Percentiles rank a stretch among this genome's conserved stretches.
phyloP scores from a whole-genome alignment of 2,888 invertebrate species.

The Eupsilia transversa region DNA sequence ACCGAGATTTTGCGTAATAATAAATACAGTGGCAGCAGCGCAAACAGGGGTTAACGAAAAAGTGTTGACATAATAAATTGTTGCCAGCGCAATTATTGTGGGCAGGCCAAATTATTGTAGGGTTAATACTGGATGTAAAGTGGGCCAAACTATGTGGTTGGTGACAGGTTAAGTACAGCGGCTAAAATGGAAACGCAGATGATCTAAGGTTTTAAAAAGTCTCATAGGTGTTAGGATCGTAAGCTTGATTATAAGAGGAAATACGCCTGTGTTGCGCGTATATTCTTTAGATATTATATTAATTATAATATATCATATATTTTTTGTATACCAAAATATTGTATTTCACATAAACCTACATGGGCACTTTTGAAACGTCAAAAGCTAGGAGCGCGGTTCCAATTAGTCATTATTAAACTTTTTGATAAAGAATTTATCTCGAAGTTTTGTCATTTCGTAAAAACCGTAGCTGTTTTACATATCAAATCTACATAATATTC shows the following conservation, averaged over 20 bases:
- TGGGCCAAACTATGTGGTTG: slow-evolving; percentile 23
- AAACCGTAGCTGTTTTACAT: too few relatives aligned
- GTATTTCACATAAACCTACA: too few relatives aligned
- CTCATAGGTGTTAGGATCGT: background rate
- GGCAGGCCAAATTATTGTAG: slow-evolving; percentile 57
- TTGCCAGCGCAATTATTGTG: slow-evolving; percentile 65
- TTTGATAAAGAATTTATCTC: too few relatives aligned
- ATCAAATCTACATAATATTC: too few relatives aligned
- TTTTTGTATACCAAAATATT: too few relatives aligned
- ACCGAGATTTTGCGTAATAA: slow-evolving; percentile 56
- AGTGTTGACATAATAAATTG: slow-evolving; percentile 64
- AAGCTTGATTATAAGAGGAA: background rate
- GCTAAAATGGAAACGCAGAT: slow-evolving; percentile 24
- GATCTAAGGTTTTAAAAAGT: slow-evolving; percentile 26
- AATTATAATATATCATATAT: too few relatives aligned
- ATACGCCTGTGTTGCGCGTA: background rate
- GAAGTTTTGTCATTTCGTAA: too few relatives aligned
- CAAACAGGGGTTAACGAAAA: slow-evolving; percentile 71
- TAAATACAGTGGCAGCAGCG: slow-evolving; percentile 64
- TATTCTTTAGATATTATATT: background rate
- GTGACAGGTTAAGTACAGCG: slow-evolving; percentile 47
- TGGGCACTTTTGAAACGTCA: too few relatives aligned
- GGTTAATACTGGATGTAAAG: slow-evolving; percentile 59
- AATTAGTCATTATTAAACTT: too few relatives aligned
- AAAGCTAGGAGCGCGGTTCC: too few relatives aligned